Base-by-base conservation (phyloP, 2,888 invertebrate species). In the Euplagia quadripunctaria region DNA sequence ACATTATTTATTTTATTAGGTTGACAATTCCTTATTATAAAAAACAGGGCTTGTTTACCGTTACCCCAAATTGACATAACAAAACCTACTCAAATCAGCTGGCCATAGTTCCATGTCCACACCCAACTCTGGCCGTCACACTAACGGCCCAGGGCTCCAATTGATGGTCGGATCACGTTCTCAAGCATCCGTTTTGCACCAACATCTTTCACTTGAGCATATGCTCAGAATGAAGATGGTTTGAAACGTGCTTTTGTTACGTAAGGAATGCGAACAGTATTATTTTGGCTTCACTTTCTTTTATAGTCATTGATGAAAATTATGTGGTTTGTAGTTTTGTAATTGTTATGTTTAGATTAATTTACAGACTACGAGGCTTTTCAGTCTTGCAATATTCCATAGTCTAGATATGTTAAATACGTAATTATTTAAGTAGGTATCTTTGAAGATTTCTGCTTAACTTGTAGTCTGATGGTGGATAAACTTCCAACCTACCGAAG, bases 201-300 rank as follows among this genome's bases (percentile, higher is more conserved):
- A 85, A 92, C 93, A 94, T 95, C 95, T 95, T 95, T 95, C 95
- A 95, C 95, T 94, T 88, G 76, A 71, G 72, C 72, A 49, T 84
- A 88, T 88, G 94, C 89, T 85, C 81, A 70, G 95, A 92, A 95
- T 95, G 79, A 86, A 86, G 88, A 93, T 88, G 85, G 80, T 82
- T 92, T 88, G 92, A 92, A 94, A 93, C 90, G 91, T 90, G 88
- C 87, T 89, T 55, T 20, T 87, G 87, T 94, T 94, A 95, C 91
- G 92, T 94, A 94, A 94, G 92, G 91, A 93, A 92, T 92, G 89
- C 88, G 89, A 91, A 89, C 90, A 87, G 89, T 90, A 79, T 73
- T 85, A 85, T 87, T 86, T 89, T 85, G 79, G 79, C 83, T 87
- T 92, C 92, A 94, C 94, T 94, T 94, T 94, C 94, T 92, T 92